phyloP scores from a whole-genome alignment of 2,888 invertebrate genomes.

The Spilarctia lutea region DNA sequence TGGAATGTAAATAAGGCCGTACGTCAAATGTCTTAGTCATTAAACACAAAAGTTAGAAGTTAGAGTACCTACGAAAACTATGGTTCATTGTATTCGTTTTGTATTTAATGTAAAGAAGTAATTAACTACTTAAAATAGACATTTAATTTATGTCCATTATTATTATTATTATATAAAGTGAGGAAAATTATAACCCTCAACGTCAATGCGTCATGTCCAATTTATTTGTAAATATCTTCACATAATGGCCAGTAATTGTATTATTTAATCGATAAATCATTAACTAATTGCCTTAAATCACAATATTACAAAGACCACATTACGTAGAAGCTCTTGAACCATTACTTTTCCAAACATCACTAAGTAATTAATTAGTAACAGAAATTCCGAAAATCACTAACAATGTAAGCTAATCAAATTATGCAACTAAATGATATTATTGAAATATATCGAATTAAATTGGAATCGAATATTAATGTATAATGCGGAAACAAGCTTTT shows the following conservation, averaged over 20 bases:
- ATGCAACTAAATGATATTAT: background rate
- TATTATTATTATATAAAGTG: background rate
- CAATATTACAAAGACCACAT: background rate
- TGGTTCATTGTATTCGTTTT: background rate
- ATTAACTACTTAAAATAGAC: background rate
- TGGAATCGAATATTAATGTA: background rate
- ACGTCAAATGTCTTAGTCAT: conserved; percentile 9
- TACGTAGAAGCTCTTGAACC: background rate
- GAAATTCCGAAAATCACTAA: background rate
- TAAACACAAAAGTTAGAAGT: background rate
- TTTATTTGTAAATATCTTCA: conserved; percentile 33
- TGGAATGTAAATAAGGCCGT: conserved; percentile 21
- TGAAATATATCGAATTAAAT: background rate
- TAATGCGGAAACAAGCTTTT: background rate
- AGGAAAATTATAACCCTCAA: background rate
- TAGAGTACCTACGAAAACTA: conserved; percentile 4
- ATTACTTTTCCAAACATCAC: background rate
- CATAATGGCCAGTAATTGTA: conserved; percentile 8
- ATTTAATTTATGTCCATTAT: background rate
- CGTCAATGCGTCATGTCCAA: conserved; percentile 43
- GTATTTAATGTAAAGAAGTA: background rate
- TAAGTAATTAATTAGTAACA: background rate
- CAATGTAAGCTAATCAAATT: background rate
- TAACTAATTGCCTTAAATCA: background rate
- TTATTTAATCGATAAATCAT: conserved; percentile 1